These are phyloP conservation scores for Hypocryptadius cinnamomeus DNA, from an alignment of 2,113 vertebrate genomes.

Conservation along the genomic window DNA sequence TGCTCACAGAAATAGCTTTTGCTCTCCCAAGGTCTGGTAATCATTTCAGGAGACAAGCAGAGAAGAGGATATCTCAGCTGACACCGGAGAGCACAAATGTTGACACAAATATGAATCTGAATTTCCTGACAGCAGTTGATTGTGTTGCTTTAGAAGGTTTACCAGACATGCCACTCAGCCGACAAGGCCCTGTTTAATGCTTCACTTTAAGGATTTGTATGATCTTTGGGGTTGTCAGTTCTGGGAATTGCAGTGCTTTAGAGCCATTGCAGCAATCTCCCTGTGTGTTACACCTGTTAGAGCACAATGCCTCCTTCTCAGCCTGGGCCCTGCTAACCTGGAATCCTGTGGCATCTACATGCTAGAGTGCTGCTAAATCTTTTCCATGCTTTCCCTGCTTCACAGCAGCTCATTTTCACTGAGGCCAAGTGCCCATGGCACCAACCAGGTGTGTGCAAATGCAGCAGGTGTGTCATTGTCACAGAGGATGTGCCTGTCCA, in stretches of 20 bases:
- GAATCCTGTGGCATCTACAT: background rate
- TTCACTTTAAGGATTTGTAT: conserved; percentile 39
- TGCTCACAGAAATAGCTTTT: conserved; percentile 32
- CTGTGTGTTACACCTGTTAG: background rate
- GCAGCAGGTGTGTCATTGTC: background rate
- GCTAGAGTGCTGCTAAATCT: background rate
- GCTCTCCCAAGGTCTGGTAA: conserved; percentile 23
- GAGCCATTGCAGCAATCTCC: background rate
- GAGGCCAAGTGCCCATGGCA: background rate
- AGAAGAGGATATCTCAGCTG: conserved; percentile 34
- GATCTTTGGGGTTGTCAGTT: conserved; percentile 34
- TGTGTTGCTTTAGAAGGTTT: conserved; percentile 53
- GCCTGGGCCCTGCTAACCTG: background rate
- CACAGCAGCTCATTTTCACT: background rate
- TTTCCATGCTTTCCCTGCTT: background rate
- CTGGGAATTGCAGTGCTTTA: conserved; percentile 27
- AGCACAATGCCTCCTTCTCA: background rate
- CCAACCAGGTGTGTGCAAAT: background rate
- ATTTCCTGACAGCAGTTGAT: conserved; percentile 52
- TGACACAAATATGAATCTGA: conserved; percentile 62
- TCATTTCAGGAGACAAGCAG: conserved; percentile 43
- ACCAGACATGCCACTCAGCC: conserved; percentile 58
- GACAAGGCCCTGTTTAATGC: conserved; percentile 37
- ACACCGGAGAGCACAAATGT: conserved; percentile 44
- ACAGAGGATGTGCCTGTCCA: background rate